These are phyloP conservation scores for Nothura maculosa DNA, from an alignment of 2,797 vertebrate species.

Conservation along the genomic window DNA sequence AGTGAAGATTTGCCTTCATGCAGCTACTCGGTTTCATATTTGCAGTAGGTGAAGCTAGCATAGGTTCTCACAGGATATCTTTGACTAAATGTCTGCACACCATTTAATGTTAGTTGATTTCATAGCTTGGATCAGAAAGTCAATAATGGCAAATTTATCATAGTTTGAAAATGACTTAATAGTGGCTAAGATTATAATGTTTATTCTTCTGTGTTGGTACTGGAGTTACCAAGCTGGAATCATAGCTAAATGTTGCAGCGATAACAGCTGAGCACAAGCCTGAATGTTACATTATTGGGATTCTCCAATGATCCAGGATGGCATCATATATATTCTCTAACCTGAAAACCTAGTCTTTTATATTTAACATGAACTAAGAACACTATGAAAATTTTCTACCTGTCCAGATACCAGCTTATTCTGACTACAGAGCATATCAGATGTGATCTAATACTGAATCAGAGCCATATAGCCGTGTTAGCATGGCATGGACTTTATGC, in stretches of 20 bases:
- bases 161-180: not conserved
- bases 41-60: not conserved
- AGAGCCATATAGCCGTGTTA: not conserved
- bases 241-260: not conserved
- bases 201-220: not conserved
- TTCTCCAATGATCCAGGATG: not conserved
- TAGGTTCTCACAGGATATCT: conserved; percentile 4
- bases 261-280: not conserved
- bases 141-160: not conserved
- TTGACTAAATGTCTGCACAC: not conserved
- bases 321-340: not conserved
- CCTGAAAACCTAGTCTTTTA: not conserved
- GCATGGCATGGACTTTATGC: not conserved
- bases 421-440: not conserved
- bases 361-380: not conserved
- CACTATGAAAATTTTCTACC: not conserved
- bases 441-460: not conserved
- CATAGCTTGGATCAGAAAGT: not conserved
- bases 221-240: not conserved
- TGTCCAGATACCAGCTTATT: not conserved
- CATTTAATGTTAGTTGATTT: not conserved
- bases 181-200: not conserved
- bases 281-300: not conserved
- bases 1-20: not conserved
- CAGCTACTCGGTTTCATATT: not conserved